Percentiles rank a stretch among this genome's conserved stretches.
Evolutionary conservation across 2,797 vertebrate genomes (phyloP).

Genomic region (Atherinosoma microstoma): DNA sequence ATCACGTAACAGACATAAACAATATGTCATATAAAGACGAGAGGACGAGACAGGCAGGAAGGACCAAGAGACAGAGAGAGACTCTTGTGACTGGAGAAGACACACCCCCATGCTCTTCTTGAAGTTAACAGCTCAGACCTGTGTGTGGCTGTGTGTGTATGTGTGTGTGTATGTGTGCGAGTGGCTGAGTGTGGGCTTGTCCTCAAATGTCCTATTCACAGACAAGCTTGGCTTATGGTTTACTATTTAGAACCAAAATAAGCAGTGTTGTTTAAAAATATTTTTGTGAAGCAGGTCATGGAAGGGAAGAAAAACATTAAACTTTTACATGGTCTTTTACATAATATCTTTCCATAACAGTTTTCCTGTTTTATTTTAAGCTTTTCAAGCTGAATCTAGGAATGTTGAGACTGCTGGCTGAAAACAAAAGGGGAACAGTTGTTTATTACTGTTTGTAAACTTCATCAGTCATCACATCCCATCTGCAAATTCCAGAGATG

Average conservation of each 20-base stretch:
- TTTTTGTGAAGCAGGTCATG: neutral
- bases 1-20: constrained; percentile 18
- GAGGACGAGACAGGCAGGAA: constrained; percentile 71
- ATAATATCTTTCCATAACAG: neutral
- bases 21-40: constrained; percentile 48
- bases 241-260: neutral
- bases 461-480: neutral
- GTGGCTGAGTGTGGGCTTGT: constrained; percentile 21
- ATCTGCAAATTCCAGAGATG: neutral
- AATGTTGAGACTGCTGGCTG: neutral
- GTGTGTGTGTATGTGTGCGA: neutral
- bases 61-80: constrained; percentile 55
- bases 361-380: constrained; percentile 9
- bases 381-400: no score
- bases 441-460: neutral
- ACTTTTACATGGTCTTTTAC: neutral
- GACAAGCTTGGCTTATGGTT: constrained; percentile 19
- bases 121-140: constrained; percentile 16
- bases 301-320: neutral
- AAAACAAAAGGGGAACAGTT: neutral
- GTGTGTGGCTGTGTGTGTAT: constrained; percentile 23
- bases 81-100: constrained; percentile 56
- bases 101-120: constrained; percentile 47
- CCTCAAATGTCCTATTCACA: neutral
- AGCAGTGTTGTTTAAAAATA: neutral